These are phyloP conservation scores for Magallana ariakensis DNA, from an alignment of 1,140 invertebrate genomes.

Conservation along the genomic window DNA sequence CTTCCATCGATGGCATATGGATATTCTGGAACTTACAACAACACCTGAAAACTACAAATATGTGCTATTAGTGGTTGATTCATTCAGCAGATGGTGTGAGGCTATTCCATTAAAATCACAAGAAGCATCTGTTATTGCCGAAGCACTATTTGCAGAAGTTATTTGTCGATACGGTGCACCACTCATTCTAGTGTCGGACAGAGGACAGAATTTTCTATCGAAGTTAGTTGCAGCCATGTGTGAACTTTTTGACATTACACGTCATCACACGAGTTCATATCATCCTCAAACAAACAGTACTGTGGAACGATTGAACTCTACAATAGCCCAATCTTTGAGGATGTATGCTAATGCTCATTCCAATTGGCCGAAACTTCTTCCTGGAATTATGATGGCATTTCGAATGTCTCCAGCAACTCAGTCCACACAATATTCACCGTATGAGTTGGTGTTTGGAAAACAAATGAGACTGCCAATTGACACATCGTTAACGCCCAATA, in stretches of 20 bases:
- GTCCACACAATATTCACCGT: constrained; percentile 48
- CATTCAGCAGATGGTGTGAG: constrained; percentile 60
- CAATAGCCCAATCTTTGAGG: constrained; percentile 40
- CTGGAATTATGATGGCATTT: constrained; percentile 34
- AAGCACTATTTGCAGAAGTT: constrained; percentile 57
- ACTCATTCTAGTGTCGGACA: constrained; percentile 46
- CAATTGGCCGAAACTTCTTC: constrained; percentile 38
- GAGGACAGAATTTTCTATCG: constrained; percentile 52
- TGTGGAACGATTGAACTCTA: constrained; percentile 48
- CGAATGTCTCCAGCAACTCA: constrained; percentile 51
- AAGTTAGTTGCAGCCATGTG: constrained; percentile 50
- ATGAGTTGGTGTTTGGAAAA: constrained; percentile 42
- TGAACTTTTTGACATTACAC: constrained; percentile 52
- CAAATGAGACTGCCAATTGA: constrained; percentile 55
- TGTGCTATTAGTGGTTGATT: constrained; percentile 61
- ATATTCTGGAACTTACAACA: constrained; percentile 56
- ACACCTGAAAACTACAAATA: constrained; percentile 55
- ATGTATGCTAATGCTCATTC: constrained; percentile 51
- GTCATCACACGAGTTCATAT: constrained; percentile 39
- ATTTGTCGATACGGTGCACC: constrained; percentile 59
- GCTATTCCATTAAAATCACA: constrained; percentile 49
- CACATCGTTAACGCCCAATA: constrained; percentile 44
- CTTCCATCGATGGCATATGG: constrained; percentile 56
- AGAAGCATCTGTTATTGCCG: constrained; percentile 48
- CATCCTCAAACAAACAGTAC: constrained; percentile 50